Evolutionary conservation across 2,113 vertebrate species (phyloP).

Genomic region (Ptychochromis oligacanthus): DNA sequence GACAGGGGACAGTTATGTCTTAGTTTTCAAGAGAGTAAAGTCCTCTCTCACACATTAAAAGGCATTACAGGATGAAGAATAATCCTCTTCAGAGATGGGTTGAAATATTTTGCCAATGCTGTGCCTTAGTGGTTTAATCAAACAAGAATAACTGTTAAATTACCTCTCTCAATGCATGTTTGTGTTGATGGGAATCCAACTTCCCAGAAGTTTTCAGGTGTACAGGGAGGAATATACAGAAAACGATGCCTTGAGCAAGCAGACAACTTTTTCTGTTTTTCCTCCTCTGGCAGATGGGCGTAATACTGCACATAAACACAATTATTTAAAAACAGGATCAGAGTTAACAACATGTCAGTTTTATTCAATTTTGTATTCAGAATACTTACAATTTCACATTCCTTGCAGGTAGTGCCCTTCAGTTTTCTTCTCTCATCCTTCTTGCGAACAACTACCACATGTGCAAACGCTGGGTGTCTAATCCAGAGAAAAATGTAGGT

Average conservation of each 20-base stretch:
- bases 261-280: slow-evolving; percentile 88
- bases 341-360: rapidly evolving
- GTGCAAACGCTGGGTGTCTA: slow-evolving; percentile 83
- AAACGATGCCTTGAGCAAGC: slow-evolving; percentile 93
- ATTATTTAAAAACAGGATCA: neutral
- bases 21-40: neutral
- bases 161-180: slow-evolving; percentile 94
- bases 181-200: slow-evolving; percentile 98
- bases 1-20: neutral
- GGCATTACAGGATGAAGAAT: neutral
- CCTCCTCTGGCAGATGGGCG: slow-evolving; percentile 88
- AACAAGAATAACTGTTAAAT: neutral
- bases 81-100: neutral
- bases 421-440: slow-evolving; percentile 95
- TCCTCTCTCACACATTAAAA: neutral
- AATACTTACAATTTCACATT: slow-evolving; percentile 92
- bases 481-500: neutral
- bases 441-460: slow-evolving; percentile 92
- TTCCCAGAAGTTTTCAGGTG: slow-evolving; percentile 98
- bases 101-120: rapidly evolving
- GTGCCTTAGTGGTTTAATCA: neutral
- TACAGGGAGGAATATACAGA: slow-evolving; percentile 89
- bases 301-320: slow-evolving; percentile 85
- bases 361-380: neutral
- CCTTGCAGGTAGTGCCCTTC: slow-evolving; percentile 93